These are phyloP conservation scores for Rosalia funebris DNA, from an alignment of 2,888 invertebrate species.

Conservation along the genomic window DNA sequence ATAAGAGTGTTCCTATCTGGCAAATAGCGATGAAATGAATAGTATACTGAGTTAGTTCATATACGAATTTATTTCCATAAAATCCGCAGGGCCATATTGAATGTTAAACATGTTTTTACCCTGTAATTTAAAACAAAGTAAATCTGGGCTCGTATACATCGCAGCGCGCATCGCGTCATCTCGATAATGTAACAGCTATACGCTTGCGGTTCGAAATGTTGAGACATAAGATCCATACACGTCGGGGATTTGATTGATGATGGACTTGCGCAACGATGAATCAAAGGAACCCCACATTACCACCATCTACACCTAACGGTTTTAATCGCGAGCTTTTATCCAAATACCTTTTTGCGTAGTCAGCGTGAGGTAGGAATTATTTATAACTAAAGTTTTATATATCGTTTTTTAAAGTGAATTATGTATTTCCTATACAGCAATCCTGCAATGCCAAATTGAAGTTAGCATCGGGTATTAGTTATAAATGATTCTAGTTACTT, in stretches of 20 bases:
- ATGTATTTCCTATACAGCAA: too few species aligned
- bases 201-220: constrained; percentile 24
- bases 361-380: neutral
- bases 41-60: too few species aligned
- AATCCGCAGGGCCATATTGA: neutral
- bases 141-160: constrained; percentile 1
- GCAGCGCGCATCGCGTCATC: neutral
- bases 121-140: constrained; percentile 15
- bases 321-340: constrained; percentile 13
- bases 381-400: neutral
- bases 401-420: too few species aligned
- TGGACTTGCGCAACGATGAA: constrained; percentile 36
- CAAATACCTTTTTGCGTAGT: constrained; percentile 10
- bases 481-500: too few species aligned
- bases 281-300: constrained; percentile 27
- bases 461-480: too few species aligned
- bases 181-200: constrained; percentile 11
- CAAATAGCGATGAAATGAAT: too few species aligned
- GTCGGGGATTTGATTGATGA: constrained; percentile 47
- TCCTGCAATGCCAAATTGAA: too few species aligned
- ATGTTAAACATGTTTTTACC: neutral
- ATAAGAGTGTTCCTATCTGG: too few species aligned
- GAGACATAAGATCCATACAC: constrained; percentile 44
- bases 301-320: constrained; percentile 28
- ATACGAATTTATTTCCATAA: too few species aligned